phyloP scores from a whole-genome alignment of 2,113 vertebrate genomes.

The Phaethon lepturus region DNA sequence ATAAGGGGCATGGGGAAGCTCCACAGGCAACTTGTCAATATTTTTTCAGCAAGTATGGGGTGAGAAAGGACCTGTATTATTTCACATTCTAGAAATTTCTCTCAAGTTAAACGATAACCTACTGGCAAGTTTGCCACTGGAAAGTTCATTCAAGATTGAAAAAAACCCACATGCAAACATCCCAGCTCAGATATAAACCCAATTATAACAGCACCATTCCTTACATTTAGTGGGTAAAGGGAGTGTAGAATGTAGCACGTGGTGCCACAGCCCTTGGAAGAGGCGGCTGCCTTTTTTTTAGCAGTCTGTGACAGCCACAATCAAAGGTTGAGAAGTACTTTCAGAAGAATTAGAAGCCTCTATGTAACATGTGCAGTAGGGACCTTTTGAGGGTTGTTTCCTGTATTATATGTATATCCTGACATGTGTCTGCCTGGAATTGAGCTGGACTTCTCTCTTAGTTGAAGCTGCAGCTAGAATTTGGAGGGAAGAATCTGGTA shows the following conservation, averaged over 20 bases:
- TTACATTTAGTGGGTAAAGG: neutral
- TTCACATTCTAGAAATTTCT: neutral
- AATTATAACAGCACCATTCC: neutral
- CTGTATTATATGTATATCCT: neutral
- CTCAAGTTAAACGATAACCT: neutral
- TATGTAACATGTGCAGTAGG: neutral
- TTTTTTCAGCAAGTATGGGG: neutral
- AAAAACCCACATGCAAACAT: neutral
- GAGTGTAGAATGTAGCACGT: neutral
- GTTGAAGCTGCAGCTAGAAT: neutral
- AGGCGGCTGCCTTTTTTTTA: neutral
- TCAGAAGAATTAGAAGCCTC: neutral
- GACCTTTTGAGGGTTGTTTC: neutral
- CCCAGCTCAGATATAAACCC: neutral
- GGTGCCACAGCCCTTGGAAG: neutral
- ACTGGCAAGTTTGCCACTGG: neutral
- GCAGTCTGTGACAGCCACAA: neutral
- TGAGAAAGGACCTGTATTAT: neutral
- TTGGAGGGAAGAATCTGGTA: neutral
- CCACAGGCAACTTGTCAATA: neutral
- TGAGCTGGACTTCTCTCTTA: neutral
- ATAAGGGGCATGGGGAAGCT: neutral
- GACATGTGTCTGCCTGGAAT: neutral
- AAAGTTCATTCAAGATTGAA: neutral
- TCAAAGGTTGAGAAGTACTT: neutral